Evolutionary conservation across 2,797 vertebrate genomes (phyloP).

Genomic region (Anolis apletophallus): DNA sequence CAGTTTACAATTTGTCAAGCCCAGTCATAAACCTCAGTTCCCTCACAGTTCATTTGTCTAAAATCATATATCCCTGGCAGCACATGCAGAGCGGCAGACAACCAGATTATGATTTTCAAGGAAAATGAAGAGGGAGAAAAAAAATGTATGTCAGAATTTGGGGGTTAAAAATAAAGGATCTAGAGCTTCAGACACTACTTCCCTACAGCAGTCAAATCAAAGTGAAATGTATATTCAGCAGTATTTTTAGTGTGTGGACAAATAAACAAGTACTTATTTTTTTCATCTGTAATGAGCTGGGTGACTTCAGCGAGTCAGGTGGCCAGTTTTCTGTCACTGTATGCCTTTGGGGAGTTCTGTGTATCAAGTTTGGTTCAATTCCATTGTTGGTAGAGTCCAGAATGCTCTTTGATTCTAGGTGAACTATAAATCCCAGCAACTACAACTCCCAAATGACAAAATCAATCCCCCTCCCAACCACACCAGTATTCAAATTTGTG

Average conservation of each 20-base stretch:
- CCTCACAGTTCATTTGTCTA: not conserved
- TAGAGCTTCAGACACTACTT: not conserved
- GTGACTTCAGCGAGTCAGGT: too few relatives aligned
- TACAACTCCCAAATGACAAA: too few relatives aligned
- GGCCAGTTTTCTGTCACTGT: too few relatives aligned
- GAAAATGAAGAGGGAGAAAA: not conserved
- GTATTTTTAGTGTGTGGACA: not conserved
- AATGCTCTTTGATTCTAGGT: too few relatives aligned
- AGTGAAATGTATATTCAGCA: not conserved
- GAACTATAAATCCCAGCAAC: too few relatives aligned
- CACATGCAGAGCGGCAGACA: not conserved
- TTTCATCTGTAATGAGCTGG: too few relatives aligned
- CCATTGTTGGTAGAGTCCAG: too few relatives aligned
- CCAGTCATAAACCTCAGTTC: not conserved
- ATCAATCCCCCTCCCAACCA: too few relatives aligned
- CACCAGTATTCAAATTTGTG: too few relatives aligned
- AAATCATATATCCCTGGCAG: not conserved
- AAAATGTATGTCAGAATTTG: not conserved
- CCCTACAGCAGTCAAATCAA: not conserved
- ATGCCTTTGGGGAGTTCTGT: too few relatives aligned
- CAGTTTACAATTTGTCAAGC: constrained; percentile 19
- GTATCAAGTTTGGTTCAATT: too few relatives aligned
- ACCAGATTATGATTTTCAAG: constrained; percentile 6
- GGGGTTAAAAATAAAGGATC: not conserved
- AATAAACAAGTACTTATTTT: too few relatives aligned